Percentiles rank a stretch among this genome's conserved stretches.
Evolutionary conservation across 2,888 invertebrate genomes (phyloP).

Genomic region (Lepas anatifera): DNA sequence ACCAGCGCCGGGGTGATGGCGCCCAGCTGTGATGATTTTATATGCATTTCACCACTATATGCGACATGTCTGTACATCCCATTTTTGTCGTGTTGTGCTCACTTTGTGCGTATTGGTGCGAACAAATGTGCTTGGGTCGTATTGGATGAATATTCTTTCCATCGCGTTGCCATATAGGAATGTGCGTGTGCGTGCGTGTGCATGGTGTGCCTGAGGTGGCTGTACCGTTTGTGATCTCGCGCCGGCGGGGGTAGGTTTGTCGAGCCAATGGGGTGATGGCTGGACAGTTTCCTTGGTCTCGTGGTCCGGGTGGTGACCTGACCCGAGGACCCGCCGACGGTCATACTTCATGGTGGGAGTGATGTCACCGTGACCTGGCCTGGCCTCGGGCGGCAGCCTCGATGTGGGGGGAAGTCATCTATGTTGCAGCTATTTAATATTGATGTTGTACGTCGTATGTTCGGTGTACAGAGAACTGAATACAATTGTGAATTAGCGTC

Average conservation of each 20-base stretch:
- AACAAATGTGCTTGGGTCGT: not conserved
- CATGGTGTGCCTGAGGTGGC: too few species aligned
- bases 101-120: not conserved
- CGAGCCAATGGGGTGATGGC: too few species aligned
- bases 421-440: not conserved
- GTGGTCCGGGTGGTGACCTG: not conserved
- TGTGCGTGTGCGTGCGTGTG: not conserved
- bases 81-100: not conserved
- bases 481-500: not conserved
- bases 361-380: not conserved
- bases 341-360: not conserved
- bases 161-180: not conserved
- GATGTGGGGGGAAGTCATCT: not conserved
- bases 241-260: too few species aligned
- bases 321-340: not conserved
- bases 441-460: not conserved
- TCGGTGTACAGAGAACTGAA: not conserved
- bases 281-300: too few species aligned
- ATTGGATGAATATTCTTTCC: not conserved
- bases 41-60: not conserved
- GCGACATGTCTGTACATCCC: not conserved
- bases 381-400: not conserved
- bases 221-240: not conserved
- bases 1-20: not conserved
- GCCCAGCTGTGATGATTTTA: constrained; percentile 7